phyloP scores from a whole-genome alignment of 2,888 invertebrate species.

The Agrochola lota region DNA sequence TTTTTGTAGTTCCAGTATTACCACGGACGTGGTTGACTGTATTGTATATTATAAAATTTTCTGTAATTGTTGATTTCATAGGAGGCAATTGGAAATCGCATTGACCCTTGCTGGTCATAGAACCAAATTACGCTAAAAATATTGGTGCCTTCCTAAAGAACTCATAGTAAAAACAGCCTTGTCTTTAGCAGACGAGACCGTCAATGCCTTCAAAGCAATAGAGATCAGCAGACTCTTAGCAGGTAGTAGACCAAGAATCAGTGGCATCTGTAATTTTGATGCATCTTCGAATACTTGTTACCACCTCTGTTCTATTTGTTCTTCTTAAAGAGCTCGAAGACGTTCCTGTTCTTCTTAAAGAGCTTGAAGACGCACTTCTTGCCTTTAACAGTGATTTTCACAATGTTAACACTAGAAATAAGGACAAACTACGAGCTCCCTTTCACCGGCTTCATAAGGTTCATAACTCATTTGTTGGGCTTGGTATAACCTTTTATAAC shows the following conservation, averaged over 20 bases:
- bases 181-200: conserved; percentile 92
- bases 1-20: neutral
- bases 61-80: neutral
- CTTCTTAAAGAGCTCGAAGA: too few species aligned
- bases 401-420: too few species aligned
- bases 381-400: too few species aligned
- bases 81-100: neutral
- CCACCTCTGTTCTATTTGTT: conserved; percentile 68
- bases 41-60: neutral
- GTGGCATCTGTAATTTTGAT: conserved; percentile 84
- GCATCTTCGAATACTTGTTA: conserved; percentile 75
- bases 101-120: neutral
- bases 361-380: conserved; percentile 84
- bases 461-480: too few species aligned
- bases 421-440: too few species aligned
- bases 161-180: conserved; percentile 36
- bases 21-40: neutral
- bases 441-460: too few species aligned
- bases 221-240: conserved; percentile 93
- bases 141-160: neutral
- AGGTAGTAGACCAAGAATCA: conserved; percentile 91
- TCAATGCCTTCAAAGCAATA: conserved; percentile 92
- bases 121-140: neutral
- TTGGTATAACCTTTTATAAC: too few species aligned
- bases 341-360: conserved; percentile 69